Conservation (phyloP, 23 tunicate genomes). For the Trididemnum clinides region DNA sequence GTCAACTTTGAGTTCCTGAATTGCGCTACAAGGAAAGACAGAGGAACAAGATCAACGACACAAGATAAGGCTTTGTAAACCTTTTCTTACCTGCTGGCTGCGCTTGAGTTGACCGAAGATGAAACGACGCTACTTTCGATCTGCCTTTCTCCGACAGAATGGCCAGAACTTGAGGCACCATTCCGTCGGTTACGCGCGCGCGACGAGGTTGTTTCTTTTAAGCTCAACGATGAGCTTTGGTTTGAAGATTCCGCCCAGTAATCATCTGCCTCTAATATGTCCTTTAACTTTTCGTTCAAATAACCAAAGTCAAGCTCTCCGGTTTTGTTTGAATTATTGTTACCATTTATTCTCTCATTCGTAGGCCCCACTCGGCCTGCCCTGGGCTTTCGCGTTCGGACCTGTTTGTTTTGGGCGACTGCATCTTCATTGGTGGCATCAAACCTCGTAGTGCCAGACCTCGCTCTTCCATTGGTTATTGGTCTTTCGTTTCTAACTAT, state of each 20-base stretch:
- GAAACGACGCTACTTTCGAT: too few relatives aligned
- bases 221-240: constrained; percentile 27
- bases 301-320: constrained; percentile 13
- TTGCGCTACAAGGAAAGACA: too few relatives aligned
- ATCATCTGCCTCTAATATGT: constrained; percentile 35
- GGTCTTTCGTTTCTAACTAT: background rate
- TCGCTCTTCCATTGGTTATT: background rate
- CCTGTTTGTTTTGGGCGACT: background rate
- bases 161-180: too few relatives aligned
- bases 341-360: background rate
- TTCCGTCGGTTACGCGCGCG: too few relatives aligned
- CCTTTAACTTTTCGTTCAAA: constrained; percentile 26
- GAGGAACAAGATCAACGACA: too few relatives aligned
- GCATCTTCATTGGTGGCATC: background rate
- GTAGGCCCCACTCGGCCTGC: constrained; percentile 22
- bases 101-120: too few relatives aligned
- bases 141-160: too few relatives aligned
- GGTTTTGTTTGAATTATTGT: constrained; percentile 20
- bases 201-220: background rate
- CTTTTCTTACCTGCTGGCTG: too few relatives aligned
- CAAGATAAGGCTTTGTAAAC: too few relatives aligned
- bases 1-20: too few relatives aligned
- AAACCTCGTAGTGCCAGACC: background rate
- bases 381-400: background rate
- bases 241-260: constrained; percentile 51